Percentiles rank a stretch among this genome's conserved stretches.
Conservation (phyloP, 2,888 invertebrate genomes). For the Drosophila prolongata region DNA sequence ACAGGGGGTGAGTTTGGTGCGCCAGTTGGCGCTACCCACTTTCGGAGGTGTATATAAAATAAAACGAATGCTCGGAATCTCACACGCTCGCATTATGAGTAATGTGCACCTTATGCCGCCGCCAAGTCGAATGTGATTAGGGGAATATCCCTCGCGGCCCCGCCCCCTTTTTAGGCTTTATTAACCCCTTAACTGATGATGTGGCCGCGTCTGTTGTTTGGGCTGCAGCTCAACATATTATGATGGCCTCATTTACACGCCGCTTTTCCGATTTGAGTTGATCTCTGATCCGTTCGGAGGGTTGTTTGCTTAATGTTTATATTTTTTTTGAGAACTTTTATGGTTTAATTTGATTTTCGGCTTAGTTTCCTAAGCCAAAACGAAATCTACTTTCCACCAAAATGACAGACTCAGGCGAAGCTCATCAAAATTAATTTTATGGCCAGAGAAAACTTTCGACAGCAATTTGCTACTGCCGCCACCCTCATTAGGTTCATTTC, state of each 20-base stretch:
- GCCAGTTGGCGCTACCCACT: constrained; percentile 42
- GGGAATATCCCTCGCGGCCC: constrained; percentile 20
- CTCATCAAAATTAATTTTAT: constrained; percentile 80
- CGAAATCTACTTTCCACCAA: constrained; percentile 19
- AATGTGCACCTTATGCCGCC: constrained; percentile 82
- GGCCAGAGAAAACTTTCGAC: constrained; percentile 77
- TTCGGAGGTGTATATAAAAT: constrained; percentile 39
- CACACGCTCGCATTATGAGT: constrained; percentile 78
- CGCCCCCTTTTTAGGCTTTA: constrained; percentile 52
- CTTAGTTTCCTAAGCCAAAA: constrained; percentile 10
- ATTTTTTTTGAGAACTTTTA: constrained; percentile 34
- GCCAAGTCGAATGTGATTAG: constrained; percentile 73
- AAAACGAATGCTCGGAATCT: constrained; percentile 43
- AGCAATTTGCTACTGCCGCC: constrained; percentile 52
- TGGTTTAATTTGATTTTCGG: constrained; percentile 66
- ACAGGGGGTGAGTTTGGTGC: constrained; percentile 26
- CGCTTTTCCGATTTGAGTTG: constrained; percentile 74
- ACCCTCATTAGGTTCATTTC: constrained; percentile 67
- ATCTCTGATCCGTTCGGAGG: constrained; percentile 50
- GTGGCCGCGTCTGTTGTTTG: constrained; percentile 40
- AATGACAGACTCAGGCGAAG: constrained; percentile 22
- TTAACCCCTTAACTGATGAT: constrained; percentile 79
- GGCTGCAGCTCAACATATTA: constrained; percentile 74
- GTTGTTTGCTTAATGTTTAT: constrained; percentile 37
- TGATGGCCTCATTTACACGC: constrained; percentile 83